These are phyloP conservation scores for Pelosia muscerda DNA, from an alignment of 2,888 invertebrate species.

Conservation along the genomic window DNA sequence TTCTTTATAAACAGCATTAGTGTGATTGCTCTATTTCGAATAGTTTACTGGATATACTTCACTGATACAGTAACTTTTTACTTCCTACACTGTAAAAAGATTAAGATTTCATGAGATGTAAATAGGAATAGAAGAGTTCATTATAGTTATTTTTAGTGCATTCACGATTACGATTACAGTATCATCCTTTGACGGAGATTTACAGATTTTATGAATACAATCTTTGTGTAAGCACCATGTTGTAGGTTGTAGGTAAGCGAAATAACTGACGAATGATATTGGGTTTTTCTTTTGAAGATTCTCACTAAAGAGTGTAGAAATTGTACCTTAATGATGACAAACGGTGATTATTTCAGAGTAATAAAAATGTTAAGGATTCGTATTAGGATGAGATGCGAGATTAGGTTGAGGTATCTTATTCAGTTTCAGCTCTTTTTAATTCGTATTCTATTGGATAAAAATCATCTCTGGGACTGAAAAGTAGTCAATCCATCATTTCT, in stretches of 20 bases:
- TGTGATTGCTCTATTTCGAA: slow-evolving; percentile 6
- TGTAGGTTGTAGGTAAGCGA: no score
- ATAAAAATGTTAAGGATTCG: no score
- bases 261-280: neutral
- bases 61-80: neutral
- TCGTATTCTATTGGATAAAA: neutral
- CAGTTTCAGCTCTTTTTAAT: neutral
- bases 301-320: neutral
- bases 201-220: neutral
- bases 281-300: neutral
- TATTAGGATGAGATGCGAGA: no score
- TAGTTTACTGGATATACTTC: slow-evolving; percentile 2
- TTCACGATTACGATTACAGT: neutral
- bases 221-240: neutral
- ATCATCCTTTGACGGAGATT: neutral
- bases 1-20: slow-evolving; percentile 14
- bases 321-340: no score
- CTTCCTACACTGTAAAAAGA: neutral
- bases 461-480: neutral
- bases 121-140: neutral
- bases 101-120: neutral
- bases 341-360: no score
- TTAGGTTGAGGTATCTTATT: neutral
- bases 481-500: neutral
- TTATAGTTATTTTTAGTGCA: neutral